Evolutionary conservation across 1,140 invertebrate species (phyloP).

Genomic region (Drosophila busckii): DNA sequence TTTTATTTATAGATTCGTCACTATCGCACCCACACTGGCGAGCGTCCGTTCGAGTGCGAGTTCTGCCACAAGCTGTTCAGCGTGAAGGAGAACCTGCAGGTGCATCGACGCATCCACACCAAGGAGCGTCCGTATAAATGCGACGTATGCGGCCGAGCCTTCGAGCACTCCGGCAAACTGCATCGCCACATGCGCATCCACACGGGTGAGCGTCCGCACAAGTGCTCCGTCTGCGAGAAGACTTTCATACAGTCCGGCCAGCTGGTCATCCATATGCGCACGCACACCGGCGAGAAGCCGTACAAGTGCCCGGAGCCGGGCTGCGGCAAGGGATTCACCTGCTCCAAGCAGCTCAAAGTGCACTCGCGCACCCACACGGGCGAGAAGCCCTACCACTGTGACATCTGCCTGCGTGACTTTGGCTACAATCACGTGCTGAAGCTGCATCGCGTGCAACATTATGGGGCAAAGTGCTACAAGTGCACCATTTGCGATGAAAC

Average conservation of each 20-base stretch:
- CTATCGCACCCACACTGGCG: constrained; percentile 93
- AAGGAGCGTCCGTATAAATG: constrained; percentile 90
- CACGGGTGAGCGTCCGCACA: constrained; percentile 94
- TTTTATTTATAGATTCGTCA: constrained; percentile 82
- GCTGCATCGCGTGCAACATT: constrained; percentile 93
- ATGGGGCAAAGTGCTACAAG: constrained; percentile 94
- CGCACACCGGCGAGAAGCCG: constrained; percentile 94
- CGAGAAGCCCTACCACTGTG: constrained; percentile 87
- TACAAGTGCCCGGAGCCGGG: constrained; percentile 90
- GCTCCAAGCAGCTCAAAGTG: constrained; percentile 93
- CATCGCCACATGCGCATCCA: constrained; percentile 96
- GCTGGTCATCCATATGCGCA: constrained; percentile 90
- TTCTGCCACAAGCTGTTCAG: constrained; percentile 95
- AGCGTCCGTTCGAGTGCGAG: constrained; percentile 92
- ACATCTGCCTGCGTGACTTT: constrained; percentile 84
- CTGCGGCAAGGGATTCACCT: constrained; percentile 92
- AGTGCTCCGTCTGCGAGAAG: constrained; percentile 94
- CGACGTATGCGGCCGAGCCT: constrained; percentile 92
- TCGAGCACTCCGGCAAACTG: constrained; percentile 94
- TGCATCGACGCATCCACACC: constrained; percentile 94
- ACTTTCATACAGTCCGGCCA: constrained; percentile 94
- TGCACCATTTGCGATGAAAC: constrained; percentile 92
- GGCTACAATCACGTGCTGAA: constrained; percentile 94
- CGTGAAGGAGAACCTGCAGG: constrained; percentile 94
- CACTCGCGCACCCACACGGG: constrained; percentile 91